phyloP scores from a whole-genome alignment of 2,113 vertebrate species.

The Mandrillus leucophaeus region DNA sequence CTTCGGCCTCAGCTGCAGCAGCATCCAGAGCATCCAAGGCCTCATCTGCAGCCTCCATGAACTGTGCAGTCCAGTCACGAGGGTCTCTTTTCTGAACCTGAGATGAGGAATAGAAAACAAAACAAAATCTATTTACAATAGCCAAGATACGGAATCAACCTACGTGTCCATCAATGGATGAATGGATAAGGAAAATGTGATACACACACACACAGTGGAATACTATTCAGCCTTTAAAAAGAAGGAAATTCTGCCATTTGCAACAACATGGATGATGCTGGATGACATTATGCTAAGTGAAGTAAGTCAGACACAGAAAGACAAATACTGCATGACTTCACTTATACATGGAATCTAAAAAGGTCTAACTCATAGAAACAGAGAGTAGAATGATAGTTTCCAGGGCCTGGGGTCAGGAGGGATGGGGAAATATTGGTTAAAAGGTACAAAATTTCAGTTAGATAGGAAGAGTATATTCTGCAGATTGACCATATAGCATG shows the following conservation, averaged over 20 bases:
- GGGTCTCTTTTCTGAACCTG: constrained; percentile 79
- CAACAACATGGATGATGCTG: not conserved
- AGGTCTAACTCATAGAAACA: not conserved
- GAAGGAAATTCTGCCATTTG: not conserved
- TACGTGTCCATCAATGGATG: not conserved
- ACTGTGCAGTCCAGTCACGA: constrained; percentile 78
- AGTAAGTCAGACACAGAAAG: not conserved
- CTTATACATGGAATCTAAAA: not conserved
- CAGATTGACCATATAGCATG: not conserved
- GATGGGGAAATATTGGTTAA: not conserved
- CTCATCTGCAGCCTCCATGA: constrained; percentile 78
- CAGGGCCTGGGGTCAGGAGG: not conserved
- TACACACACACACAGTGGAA: not conserved
- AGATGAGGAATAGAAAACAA: constrained; percentile 39
- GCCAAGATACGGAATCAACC: not conserved
- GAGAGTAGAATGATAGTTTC: not conserved
- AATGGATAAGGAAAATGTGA: not conserved
- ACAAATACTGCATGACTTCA: not conserved
- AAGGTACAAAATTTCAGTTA: not conserved
- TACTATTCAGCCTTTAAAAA: not conserved
- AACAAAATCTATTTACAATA: not conserved
- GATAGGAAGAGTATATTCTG: not conserved
- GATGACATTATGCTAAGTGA: not conserved
- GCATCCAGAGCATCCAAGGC: constrained; percentile 77
- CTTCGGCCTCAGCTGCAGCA: constrained; percentile 77